Evolutionary conservation across 2,888 invertebrate genomes (phyloP).

Genomic region (Mythimna vitellina): DNA sequence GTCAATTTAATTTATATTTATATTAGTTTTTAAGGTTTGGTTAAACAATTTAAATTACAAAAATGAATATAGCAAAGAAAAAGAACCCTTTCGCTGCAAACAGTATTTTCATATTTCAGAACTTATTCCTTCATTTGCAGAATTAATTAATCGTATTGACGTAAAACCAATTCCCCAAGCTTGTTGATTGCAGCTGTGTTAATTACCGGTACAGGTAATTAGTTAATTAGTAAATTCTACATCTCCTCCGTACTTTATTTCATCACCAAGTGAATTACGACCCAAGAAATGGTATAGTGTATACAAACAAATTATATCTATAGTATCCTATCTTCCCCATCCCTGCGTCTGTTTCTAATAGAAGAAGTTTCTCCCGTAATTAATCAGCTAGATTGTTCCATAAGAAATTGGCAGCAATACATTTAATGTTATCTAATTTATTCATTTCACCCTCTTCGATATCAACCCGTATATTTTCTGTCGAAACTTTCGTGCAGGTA

Average conservation of each 20-base stretch:
- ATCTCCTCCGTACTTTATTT: constrained; percentile 9
- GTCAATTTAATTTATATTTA: constrained; percentile 7
- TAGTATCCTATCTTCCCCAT: constrained; percentile 13
- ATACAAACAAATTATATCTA: constrained; percentile 1
- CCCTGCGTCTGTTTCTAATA: constrained; percentile 47
- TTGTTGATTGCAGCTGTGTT: constrained; percentile 25
- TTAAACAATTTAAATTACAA: neutral
- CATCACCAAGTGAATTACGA: constrained; percentile 4
- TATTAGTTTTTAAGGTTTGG: neutral
- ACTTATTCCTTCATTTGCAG: neutral
- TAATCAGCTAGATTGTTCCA: constrained; percentile 58
- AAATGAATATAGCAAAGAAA: neutral
- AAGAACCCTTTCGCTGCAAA: neutral
- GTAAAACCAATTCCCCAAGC: constrained; percentile 2
- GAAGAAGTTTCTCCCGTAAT: constrained; percentile 47
- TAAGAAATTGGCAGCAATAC: constrained; percentile 65
- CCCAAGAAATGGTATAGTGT: neutral
- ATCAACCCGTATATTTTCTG: constrained; percentile 63
- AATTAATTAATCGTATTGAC: constrained; percentile 6
- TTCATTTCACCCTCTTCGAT: constrained; percentile 62
- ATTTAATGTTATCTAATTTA: constrained; percentile 73
- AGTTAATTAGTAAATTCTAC: constrained; percentile 1
- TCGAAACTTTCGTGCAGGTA: constrained; percentile 61
- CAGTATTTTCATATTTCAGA: constrained; percentile 4
- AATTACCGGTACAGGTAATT: constrained; percentile 12